Percentiles rank a stretch among this genome's conserved stretches.
phyloP scores from a whole-genome alignment of 2,113 vertebrate genomes.

The Chascanopsetta lugubris region DNA sequence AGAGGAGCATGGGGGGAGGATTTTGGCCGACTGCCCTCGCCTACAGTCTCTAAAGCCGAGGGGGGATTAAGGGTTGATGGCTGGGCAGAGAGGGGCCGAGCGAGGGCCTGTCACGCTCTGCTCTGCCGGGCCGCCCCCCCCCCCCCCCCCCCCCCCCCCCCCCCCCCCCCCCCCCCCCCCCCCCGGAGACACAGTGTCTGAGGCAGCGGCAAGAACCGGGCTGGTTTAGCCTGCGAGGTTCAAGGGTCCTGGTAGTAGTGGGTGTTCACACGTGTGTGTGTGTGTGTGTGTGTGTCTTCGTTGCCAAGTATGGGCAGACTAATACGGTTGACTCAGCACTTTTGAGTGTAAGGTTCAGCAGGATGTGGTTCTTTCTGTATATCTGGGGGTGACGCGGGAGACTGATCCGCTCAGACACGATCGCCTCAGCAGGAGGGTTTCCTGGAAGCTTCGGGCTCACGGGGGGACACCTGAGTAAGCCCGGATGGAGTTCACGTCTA shows the following conservation, averaged over 20 bases:
- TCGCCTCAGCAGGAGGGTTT: no score
- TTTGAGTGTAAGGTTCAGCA: no score
- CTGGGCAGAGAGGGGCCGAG: conserved; percentile 75
- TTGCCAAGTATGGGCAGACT: conserved; percentile 12
- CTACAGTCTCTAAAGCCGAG: conserved; percentile 72
- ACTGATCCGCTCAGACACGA: no score
- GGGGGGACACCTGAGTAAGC: no score
- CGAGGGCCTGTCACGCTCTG: conserved; percentile 69
- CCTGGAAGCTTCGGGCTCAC: no score
- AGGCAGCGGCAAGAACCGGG: conserved; percentile 51
- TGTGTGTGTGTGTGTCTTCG: no score
- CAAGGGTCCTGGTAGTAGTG: conserved; percentile 60
- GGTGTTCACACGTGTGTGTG: conserved; percentile 31
- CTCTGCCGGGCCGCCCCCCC: conserved; percentile 66
- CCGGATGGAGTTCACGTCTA: no score
- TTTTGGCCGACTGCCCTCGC: conserved; percentile 72
- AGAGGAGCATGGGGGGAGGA: conserved; percentile 62
- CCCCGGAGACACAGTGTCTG: conserved; percentile 78
- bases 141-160: conserved; percentile 55
- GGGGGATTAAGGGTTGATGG: conserved; percentile 77
- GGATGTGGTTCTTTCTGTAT: no score
- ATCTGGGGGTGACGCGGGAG: no score
- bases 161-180: no score
- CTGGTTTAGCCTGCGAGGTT: conserved; percentile 56
- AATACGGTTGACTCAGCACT: neutral